Percentiles rank a stretch among this genome's conserved stretches.
Evolutionary conservation across 2,113 vertebrate genomes (phyloP).

Genomic region (Noturus placidus): DNA sequence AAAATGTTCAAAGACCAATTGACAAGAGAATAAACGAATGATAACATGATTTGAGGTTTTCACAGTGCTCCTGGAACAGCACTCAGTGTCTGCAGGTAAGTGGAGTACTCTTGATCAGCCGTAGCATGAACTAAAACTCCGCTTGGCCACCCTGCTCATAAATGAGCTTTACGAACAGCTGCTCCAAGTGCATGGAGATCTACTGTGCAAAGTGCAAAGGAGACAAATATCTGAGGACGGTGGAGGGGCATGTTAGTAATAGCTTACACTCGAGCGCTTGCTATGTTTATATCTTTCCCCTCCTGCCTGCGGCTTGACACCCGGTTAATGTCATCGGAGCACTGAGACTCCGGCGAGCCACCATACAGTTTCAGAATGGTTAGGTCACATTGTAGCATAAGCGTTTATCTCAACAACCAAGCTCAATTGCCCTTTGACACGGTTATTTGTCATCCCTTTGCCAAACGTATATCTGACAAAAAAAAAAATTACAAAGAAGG

Average conservation of each 20-base stretch:
- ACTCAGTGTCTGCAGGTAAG: neutral
- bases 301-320: constrained; percentile 42
- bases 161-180: constrained; percentile 54
- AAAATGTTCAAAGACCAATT: neutral
- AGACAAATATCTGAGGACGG: constrained; percentile 47
- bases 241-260: constrained; percentile 53
- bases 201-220: constrained; percentile 46
- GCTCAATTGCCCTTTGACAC: constrained; percentile 31
- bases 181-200: constrained; percentile 40
- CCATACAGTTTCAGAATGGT: constrained; percentile 27
- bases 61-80: neutral
- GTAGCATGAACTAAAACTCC: constrained; percentile 1
- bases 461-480: constrained; percentile 7
- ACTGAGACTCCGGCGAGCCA: constrained; percentile 20
- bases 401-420: constrained; percentile 50
- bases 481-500: neutral
- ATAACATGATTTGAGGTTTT: neutral
- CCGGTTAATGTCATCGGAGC: constrained; percentile 34
- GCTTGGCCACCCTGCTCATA: constrained; percentile 5
- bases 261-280: constrained; percentile 48
- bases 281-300: constrained; percentile 45
- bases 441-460: constrained; percentile 41
- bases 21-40: neutral
- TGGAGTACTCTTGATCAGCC: neutral
- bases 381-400: neutral